Percentiles rank a stretch among this genome's conserved stretches.
Evolutionary conservation across 2,113 vertebrate genomes (phyloP).

Genomic region (Hyperopisus bebe): DNA sequence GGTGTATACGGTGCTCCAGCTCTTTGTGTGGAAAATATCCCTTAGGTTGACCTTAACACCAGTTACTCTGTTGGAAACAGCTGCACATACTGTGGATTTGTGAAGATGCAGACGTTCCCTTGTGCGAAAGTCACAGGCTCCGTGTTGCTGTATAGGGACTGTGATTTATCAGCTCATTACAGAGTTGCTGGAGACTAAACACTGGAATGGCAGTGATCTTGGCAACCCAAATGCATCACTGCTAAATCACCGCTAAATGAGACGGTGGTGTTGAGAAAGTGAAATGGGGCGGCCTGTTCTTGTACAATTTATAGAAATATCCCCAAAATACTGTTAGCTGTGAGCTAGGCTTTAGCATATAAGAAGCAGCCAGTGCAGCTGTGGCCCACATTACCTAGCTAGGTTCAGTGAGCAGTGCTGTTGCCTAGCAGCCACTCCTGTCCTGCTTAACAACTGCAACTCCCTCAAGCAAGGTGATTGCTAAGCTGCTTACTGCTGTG

Average conservation of each 20-base stretch:
- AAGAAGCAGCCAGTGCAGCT: background rate
- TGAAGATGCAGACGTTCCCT: background rate
- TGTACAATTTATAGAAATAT: background rate
- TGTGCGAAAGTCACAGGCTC: background rate
- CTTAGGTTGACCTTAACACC: background rate
- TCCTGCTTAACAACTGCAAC: background rate
- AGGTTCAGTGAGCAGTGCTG: background rate
- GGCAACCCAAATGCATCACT: background rate
- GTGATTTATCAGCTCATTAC: background rate
- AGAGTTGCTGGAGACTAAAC: background rate
- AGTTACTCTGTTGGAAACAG: background rate
- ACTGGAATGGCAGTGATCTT: background rate
- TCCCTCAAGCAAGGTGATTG: background rate
- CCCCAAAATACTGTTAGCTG: background rate
- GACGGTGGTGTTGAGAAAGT: background rate
- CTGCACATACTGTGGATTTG: background rate
- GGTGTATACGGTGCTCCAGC: background rate
- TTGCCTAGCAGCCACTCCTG: constrained; percentile 3
- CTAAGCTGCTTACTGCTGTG: background rate
- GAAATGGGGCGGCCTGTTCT: background rate
- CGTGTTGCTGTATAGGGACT: background rate
- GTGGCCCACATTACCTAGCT: background rate
- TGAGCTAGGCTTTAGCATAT: background rate
- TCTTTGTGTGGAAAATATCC: background rate
- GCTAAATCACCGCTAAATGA: background rate